Conservation (phyloP, 2,888 invertebrate species). For the Agonopterix alstromeriana region DNA sequence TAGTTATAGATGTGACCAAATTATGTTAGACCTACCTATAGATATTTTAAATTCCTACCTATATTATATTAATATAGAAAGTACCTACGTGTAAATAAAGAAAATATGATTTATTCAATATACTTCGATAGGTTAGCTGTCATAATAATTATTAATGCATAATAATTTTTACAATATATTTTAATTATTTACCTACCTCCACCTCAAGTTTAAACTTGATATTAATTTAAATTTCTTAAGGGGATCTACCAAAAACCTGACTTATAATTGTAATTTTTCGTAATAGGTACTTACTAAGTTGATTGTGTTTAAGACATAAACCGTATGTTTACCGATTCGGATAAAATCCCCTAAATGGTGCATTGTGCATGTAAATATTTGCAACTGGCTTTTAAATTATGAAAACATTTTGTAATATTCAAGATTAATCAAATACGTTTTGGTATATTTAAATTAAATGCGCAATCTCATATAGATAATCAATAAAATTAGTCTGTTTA, state of each 20-base stretch:
- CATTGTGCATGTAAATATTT: conserved; percentile 3
- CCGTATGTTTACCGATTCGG: no score
- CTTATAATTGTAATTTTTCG: neutral
- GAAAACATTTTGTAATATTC: neutral
- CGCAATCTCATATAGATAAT: conserved; percentile 17
- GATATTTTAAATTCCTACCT: neutral
- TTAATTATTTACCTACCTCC: conserved; percentile 54
- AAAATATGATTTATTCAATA: no score
- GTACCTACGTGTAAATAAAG: no score
- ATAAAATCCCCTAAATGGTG: conserved; percentile 2
- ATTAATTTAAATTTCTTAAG: conserved; percentile 7
- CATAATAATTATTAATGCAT: conserved; percentile 19
- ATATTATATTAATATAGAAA: no score
- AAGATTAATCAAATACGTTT: neutral
- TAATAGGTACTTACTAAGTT: no score
- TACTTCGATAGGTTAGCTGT: no score
- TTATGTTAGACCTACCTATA: neutral
- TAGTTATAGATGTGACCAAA: neutral
- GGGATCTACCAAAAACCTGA: conserved; percentile 65
- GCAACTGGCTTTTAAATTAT: neutral
- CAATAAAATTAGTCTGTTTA: conserved; percentile 9
- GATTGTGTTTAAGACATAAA: no score
- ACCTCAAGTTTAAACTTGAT: conserved; percentile 12
- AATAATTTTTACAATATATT: conserved; percentile 38
- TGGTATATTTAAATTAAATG: conserved; percentile 5